Conservation (phyloP, 2,113 vertebrate species). For the Triplophysa rosa region DNA sequence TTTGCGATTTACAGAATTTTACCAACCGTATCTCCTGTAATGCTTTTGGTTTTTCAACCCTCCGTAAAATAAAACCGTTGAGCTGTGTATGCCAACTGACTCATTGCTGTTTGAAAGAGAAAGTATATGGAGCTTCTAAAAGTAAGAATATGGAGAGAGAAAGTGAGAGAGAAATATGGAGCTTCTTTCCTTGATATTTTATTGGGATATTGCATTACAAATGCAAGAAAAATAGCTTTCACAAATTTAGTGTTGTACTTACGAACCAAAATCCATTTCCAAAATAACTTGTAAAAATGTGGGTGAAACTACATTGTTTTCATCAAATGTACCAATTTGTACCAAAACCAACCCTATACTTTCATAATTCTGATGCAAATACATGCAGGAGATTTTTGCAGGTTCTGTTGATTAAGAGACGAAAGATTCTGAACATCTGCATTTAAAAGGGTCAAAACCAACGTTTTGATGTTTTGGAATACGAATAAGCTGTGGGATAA, state of each 20-base stretch:
- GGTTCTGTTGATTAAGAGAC: not conserved
- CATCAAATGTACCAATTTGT: not conserved
- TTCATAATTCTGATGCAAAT: slow-evolving; percentile 1
- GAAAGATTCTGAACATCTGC: not conserved
- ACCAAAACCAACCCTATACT: not conserved
- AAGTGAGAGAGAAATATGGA: not conserved
- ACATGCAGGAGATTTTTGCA: not conserved
- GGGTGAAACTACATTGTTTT: not conserved
- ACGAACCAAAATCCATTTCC: too few relatives aligned
- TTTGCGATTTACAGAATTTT: slow-evolving; percentile 8
- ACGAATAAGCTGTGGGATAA: not conserved
- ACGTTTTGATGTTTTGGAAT: not conserved
- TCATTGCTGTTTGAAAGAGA: slow-evolving; percentile 26
- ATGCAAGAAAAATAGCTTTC: too few relatives aligned
- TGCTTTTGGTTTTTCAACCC: slow-evolving; percentile 49
- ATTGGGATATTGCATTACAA: not conserved
- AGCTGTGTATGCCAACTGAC: slow-evolving; percentile 39
- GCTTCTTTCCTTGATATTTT: not conserved
- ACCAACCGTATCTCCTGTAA: slow-evolving; percentile 23
- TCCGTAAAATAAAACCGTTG: slow-evolving; percentile 55
- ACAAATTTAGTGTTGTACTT: too few relatives aligned
- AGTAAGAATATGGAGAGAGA: not conserved
- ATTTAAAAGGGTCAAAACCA: not conserved
- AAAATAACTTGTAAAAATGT: too few relatives aligned
- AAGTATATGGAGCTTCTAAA: not conserved